Conservation (phyloP, 2,113 vertebrate species). For the Centrocercus urophasianus region DNA sequence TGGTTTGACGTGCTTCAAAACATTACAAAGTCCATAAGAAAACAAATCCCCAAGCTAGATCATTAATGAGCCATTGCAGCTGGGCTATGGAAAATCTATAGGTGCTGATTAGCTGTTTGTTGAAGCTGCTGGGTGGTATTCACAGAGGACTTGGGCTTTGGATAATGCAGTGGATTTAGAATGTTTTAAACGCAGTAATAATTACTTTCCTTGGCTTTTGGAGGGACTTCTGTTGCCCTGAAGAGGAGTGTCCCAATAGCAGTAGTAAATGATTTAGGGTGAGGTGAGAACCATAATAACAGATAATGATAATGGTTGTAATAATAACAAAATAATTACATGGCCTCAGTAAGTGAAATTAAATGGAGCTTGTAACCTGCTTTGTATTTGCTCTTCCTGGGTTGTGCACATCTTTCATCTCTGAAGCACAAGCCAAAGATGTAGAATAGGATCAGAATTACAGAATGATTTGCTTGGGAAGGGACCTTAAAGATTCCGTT, state of each 20-base stretch:
- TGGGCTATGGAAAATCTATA: not conserved
- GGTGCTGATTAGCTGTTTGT: not conserved
- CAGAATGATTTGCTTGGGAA: not conserved
- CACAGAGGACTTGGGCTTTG: not conserved
- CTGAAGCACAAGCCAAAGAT: not conserved
- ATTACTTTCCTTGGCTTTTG: not conserved
- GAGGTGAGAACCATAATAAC: not conserved
- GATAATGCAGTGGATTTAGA: not conserved
- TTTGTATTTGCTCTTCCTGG: not conserved
- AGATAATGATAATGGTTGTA: not conserved
- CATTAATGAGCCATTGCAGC: not conserved
- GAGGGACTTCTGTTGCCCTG: not conserved
- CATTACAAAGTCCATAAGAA: constrained; percentile 18
- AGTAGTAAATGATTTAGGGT: not conserved
- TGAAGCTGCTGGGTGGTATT: not conserved
- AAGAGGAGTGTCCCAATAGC: not conserved
- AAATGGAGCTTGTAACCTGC: not conserved
- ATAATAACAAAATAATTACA: not conserved
- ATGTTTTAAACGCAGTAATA: not conserved
- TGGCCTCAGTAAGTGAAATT: not conserved
- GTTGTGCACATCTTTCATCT: not conserved
- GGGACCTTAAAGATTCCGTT: not conserved
- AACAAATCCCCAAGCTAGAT: not conserved
- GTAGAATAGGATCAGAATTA: not conserved
- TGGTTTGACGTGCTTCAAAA: not conserved